These are phyloP conservation scores for Thunnus albacares DNA, from an alignment of 2,797 vertebrate genomes.

Conservation along the genomic window DNA sequence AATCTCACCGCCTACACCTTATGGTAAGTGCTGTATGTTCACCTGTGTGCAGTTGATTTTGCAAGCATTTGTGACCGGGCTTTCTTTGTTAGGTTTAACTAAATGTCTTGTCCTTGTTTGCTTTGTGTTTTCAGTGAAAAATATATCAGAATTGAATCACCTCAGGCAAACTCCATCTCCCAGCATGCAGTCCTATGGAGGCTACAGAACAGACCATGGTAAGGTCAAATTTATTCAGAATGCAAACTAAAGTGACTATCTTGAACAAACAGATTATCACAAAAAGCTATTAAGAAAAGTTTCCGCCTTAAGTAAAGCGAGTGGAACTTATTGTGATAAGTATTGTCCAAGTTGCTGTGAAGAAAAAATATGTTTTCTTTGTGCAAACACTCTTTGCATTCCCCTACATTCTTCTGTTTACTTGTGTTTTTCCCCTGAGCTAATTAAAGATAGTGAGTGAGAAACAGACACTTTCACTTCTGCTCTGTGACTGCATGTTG, in stretches of 20 bases:
- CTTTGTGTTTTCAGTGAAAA: conserved; percentile 84
- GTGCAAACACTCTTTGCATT: conserved; percentile 5
- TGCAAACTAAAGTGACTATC: background rate
- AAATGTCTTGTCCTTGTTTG: background rate
- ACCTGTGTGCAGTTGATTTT: background rate
- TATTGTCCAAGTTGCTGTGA: conserved; percentile 44
- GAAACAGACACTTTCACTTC: conserved; percentile 26
- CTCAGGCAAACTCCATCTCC: conserved; percentile 77
- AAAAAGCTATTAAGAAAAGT: background rate
- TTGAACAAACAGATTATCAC: background rate
- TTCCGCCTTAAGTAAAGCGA: background rate
- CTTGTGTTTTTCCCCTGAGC: conserved; percentile 23
- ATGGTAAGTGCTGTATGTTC: conserved; percentile 69
- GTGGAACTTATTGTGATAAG: conserved; percentile 28
- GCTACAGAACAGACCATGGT: conserved; percentile 86
- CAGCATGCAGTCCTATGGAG: conserved; percentile 74
- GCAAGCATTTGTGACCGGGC: background rate
- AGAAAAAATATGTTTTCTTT: conserved; percentile 25
- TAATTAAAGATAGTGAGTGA: conserved; percentile 35
- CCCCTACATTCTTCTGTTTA: background rate
- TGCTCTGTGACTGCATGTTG: conserved; percentile 15
- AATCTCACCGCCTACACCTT: conserved; percentile 87
- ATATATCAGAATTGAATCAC: conserved; percentile 75
- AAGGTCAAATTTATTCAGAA: conserved; percentile 51
- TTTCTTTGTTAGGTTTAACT: background rate